phyloP scores from a whole-genome alignment of 2,888 invertebrate species.

The Mesorhabditis spiculigera region DNA sequence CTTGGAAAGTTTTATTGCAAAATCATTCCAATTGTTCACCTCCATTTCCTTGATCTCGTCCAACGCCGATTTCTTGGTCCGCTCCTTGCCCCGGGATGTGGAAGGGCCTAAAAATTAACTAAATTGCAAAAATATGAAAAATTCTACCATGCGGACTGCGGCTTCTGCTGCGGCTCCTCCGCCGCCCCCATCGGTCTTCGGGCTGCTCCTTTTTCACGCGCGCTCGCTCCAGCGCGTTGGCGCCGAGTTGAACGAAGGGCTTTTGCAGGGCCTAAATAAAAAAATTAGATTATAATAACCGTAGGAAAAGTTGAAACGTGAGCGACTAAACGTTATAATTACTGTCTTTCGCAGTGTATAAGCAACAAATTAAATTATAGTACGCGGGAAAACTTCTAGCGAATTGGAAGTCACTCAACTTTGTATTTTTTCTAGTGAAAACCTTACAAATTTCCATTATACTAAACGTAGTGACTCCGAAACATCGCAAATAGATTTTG shows the following conservation, averaged over 20 bases:
- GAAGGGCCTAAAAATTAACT: constrained; percentile 5
- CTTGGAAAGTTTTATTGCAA: no score
- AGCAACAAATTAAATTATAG: no score
- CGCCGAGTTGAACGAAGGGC: neutral
- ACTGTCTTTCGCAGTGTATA: no score
- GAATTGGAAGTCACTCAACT: no score
- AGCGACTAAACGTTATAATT: no score
- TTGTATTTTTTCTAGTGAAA: no score
- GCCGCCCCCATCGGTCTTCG: constrained; percentile 6
- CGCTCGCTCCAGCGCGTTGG: neutral
- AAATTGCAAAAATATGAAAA: constrained; percentile 7
- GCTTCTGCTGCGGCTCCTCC: constrained; percentile 9
- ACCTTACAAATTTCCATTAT: no score
- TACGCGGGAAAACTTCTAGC: no score
- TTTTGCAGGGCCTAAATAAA: neutral
- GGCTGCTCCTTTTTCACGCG: constrained; percentile 13
- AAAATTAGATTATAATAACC: neutral
- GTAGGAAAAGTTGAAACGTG: neutral
- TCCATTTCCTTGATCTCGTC: constrained; percentile 78
- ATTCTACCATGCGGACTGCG: constrained; percentile 3
- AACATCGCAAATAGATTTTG: no score
- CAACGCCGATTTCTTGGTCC: constrained; percentile 66
- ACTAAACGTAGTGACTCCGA: no score
- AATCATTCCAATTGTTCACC: neutral
- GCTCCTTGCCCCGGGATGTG: constrained; percentile 11